Percentiles rank a stretch among this genome's conserved stretches.
These are phyloP conservation scores for Fringilla coelebs DNA, from an alignment of 2,797 vertebrate species.

Conservation along the genomic window DNA sequence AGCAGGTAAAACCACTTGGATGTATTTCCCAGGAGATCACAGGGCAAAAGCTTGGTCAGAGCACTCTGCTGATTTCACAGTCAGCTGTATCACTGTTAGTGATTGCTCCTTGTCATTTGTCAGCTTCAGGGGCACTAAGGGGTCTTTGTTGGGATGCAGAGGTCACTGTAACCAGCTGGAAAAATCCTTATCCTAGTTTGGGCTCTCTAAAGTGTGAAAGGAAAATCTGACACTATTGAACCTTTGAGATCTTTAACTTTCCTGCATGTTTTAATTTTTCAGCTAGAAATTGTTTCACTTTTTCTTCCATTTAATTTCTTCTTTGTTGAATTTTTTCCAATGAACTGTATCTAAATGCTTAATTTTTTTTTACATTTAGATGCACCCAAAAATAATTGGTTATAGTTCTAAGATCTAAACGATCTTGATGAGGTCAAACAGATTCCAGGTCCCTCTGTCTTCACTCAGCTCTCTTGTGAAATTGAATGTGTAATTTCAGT, in stretches of 20 bases:
- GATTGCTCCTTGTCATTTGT: background rate
- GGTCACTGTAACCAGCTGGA: background rate
- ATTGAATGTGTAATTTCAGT: background rate
- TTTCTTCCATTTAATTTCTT: background rate
- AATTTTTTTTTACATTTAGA: background rate
- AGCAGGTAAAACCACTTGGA: background rate
- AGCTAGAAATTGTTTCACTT: background rate
- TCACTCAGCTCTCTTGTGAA: background rate
- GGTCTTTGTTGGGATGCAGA: background rate
- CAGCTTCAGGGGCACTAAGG: background rate
- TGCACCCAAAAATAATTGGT: background rate
- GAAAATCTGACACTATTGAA: background rate
- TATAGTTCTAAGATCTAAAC: background rate
- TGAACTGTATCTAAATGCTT: background rate
- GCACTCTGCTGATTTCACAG: background rate
- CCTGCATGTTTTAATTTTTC: background rate
- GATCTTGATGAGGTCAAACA: background rate
- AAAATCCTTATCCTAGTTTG: background rate
- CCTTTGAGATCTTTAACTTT: background rate
- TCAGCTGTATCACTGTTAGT: background rate
- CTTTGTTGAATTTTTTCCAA: background rate
- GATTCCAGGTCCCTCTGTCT: background rate
- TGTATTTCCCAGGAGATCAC: background rate
- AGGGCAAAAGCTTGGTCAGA: background rate
- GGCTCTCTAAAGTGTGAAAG: background rate